Base-by-base conservation (phyloP, 2,113 vertebrate genomes). In the Pituophis catenifer region DNA sequence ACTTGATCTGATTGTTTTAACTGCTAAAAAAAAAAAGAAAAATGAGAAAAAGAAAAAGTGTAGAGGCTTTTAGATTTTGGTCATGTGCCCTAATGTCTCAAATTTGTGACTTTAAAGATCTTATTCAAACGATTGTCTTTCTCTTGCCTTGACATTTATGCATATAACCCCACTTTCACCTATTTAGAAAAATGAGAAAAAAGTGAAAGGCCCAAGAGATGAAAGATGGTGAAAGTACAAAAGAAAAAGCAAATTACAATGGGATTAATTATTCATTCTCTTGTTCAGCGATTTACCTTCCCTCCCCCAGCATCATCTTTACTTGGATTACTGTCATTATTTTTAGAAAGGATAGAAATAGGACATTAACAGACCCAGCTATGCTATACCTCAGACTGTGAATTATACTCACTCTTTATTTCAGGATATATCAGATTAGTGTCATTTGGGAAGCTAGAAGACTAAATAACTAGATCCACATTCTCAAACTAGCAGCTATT, bases 1-100 rank as follows among this genome's bases (percentile, higher is more conserved):
- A 96, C 94, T 96, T 95, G 94, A 97, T 96, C 92, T 5, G 95
- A 95, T 94, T 0, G 1, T 94, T 97, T 97, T 95, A 90, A 81
- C 90, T 90, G 85, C n/a, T n/a, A 38, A 54, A 91, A 53, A 62
- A 53, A 62, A n/a, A 52, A 50, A 48, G 24, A 26, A 10, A 29
- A 87, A 52, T 10, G 24, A 26, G 8, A 59, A 62, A 59, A 48
- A 26, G 33, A 59, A 89, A 21, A 93, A 88, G 93, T 95, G 38
- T 75, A 91, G n/a, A 90, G 86, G 87, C 24, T 94, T 94, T 93
- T 86, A 19, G 95, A 92, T 95, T 90, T 86, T 58, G 87, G 0
- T n/a, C 8, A 59, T 88, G 9, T 85, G 95, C 89, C 75, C 92
- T 96, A 95, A 94, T 0, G 0, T 91, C 53, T 93, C 90, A 93